Percentiles rank a stretch among this genome's conserved stretches.
Evolutionary conservation across 2,797 vertebrate species (phyloP).

Genomic region (Vireo griseus): DNA sequence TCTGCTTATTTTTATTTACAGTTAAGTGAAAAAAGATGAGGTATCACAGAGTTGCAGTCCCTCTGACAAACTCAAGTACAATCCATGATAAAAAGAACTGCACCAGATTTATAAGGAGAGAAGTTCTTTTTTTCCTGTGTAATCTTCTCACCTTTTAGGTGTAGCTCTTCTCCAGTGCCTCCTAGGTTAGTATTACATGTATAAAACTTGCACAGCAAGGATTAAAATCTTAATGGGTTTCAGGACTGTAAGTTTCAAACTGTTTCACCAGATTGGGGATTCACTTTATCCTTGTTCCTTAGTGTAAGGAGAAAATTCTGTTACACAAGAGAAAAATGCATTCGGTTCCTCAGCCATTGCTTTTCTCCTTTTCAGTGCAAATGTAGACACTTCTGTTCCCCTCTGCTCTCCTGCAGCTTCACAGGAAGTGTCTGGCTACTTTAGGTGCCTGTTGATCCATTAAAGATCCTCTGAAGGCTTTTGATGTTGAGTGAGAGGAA

Average conservation of each 20-base stretch:
- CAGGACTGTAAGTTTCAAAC: background rate
- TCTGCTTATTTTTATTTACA: background rate
- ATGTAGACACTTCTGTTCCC: background rate
- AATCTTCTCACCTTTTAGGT: background rate
- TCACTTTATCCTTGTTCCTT: background rate
- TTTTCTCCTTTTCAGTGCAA: background rate
- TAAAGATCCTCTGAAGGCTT: constrained; percentile 1
- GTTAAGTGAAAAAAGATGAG: background rate
- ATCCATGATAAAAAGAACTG: background rate
- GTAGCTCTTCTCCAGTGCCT: background rate
- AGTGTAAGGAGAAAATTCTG: background rate
- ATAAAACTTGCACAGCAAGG: background rate
- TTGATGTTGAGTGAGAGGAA: background rate
- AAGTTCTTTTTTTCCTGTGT: background rate
- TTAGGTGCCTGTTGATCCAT: background rate
- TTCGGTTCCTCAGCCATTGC: background rate
- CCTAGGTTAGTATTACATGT: background rate
- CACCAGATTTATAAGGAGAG: background rate
- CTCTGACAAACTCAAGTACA: background rate
- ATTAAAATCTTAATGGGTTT: background rate
- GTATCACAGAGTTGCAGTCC: background rate
- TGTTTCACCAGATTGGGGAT: background rate
- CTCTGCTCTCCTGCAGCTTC: background rate
- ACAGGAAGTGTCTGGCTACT: background rate
- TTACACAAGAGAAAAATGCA: background rate